Evolutionary conservation across 2,797 vertebrate genomes (phyloP).

Genomic region (Salarias fasciatus): DNA sequence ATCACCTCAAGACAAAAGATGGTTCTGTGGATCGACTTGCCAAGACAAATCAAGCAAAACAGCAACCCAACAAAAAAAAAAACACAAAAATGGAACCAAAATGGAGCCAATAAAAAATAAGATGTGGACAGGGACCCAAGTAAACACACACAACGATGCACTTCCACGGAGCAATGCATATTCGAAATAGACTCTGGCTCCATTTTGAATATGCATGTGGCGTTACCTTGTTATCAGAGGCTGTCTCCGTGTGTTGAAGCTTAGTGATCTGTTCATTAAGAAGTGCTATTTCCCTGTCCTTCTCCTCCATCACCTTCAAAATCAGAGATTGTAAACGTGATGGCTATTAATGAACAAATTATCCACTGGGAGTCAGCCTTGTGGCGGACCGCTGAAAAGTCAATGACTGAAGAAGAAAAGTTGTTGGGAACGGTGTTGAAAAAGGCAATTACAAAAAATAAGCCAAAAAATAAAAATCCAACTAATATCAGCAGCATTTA

Average conservation of each 20-base stretch:
- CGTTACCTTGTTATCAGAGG: conserved; percentile 91
- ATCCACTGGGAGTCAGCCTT: conserved; percentile 23
- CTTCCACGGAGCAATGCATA: conserved; percentile 64
- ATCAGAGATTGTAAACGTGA: conserved; percentile 85
- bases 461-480: conserved; percentile 5
- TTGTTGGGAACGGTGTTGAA: background rate
- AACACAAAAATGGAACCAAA: conserved; percentile 3
- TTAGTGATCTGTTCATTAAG: conserved; percentile 92
- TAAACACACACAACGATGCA: conserved; percentile 65
- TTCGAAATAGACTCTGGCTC: conserved; percentile 58
- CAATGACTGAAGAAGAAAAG: conserved; percentile 11
- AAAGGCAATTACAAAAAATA: conserved; percentile 8
- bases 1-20: conserved; percentile 62
- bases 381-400: conserved; percentile 17
- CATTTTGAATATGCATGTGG: conserved; percentile 65
- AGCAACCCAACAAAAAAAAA: conserved; percentile 27
- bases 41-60: conserved; percentile 51
- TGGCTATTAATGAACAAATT: conserved; percentile 75
- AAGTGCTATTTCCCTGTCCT: conserved; percentile 89
- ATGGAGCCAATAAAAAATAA: conserved; percentile 37
- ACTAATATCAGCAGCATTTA: conserved; percentile 1
- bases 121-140: conserved; percentile 37
- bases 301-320: conserved; percentile 90
- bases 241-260: conserved; percentile 86
- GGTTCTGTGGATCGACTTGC: conserved; percentile 62